These are phyloP conservation scores for Stegodyphus dumicola DNA, from an alignment of 1,140 invertebrate genomes.

Conservation along the genomic window DNA sequence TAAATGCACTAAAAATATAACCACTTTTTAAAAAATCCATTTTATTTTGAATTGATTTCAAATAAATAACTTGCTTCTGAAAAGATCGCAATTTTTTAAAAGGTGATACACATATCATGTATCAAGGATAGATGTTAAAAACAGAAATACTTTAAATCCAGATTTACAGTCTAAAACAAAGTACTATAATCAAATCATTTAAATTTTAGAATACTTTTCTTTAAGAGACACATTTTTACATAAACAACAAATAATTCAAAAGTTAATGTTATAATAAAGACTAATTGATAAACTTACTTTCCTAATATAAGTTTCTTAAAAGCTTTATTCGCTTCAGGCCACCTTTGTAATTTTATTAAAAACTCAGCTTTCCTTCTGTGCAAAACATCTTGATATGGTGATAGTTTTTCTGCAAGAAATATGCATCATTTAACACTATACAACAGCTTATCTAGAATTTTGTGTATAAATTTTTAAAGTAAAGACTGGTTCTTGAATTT, in stretches of 20 bases:
- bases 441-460: too few species aligned
- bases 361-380: conserved; percentile 79
- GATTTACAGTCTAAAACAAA: too few species aligned
- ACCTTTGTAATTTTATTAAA: conserved; percentile 78
- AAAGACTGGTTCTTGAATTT: too few species aligned
- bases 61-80: too few species aligned
- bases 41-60: too few species aligned
- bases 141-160: too few species aligned
- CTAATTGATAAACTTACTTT: conserved; percentile 23
- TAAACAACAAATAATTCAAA: too few species aligned
- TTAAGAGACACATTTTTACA: too few species aligned
- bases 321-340: conserved; percentile 77
- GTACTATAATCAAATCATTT: background rate
- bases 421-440: background rate
- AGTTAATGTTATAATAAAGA: background rate
- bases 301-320: conserved; percentile 75
- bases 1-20: background rate
- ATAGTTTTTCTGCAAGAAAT: conserved; percentile 66
- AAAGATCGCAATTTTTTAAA: too few species aligned
- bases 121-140: too few species aligned
- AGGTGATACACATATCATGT: too few species aligned
- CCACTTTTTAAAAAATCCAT: background rate
- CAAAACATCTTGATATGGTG: conserved; percentile 68
- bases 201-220: background rate
- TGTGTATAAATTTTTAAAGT: too few species aligned